phyloP scores from a whole-genome alignment of 2,113 vertebrate genomes.

The Amia ocellicauda region DNA sequence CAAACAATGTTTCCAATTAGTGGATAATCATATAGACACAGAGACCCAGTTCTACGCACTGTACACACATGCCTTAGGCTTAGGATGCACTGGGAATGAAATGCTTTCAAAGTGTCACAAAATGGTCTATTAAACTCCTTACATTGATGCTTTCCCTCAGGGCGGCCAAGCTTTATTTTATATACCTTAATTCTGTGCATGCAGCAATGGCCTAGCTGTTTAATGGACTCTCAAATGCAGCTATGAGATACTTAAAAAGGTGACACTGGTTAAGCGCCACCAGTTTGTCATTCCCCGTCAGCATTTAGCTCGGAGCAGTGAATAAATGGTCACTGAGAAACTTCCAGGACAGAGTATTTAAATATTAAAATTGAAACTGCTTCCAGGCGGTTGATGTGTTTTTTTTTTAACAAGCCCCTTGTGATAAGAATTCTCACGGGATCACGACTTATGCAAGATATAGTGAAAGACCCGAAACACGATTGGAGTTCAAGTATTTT shows the following conservation, averaged over 20 bases:
- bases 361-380: too few relatives aligned
- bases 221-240: not conserved
- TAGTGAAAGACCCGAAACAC: too few relatives aligned
- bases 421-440: too few relatives aligned
- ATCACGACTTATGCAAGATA: too few relatives aligned
- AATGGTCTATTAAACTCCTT: not conserved
- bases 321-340: not conserved
- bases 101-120: not conserved
- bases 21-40: not conserved
- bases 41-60: not conserved
- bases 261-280: not conserved
- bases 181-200: not conserved
- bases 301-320: not conserved
- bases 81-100: not conserved
- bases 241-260: constrained; percentile 1
- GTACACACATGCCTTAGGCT: not conserved
- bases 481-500: too few relatives aligned
- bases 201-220: not conserved
- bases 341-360: not conserved
- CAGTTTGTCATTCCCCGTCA: not conserved
- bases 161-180: not conserved
- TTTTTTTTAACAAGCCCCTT: too few relatives aligned
- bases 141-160: not conserved
- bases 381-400: too few relatives aligned
- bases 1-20: too few relatives aligned